These are phyloP conservation scores for Emesis castigata DNA, from an alignment of 2,888 invertebrate species.

Conservation along the genomic window DNA sequence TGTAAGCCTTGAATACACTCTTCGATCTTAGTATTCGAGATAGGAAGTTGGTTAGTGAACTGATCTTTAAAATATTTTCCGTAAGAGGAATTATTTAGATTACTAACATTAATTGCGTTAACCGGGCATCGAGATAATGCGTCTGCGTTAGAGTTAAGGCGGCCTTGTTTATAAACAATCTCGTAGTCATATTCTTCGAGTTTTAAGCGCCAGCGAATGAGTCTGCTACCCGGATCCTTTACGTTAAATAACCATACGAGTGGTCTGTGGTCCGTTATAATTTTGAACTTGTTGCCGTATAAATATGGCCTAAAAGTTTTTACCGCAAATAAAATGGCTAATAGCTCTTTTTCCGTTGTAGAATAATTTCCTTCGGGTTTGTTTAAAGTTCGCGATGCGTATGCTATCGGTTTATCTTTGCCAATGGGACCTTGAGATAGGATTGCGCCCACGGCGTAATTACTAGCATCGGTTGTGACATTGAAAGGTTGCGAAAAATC, in stretches of 20 bases:
- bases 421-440: constrained; percentile 50
- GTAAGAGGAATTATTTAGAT: constrained; percentile 4
- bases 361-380: constrained; percentile 19
- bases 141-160: constrained; percentile 29
- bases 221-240: constrained; percentile 21
- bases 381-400: constrained; percentile 38
- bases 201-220: constrained; percentile 17
- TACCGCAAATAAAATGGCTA: constrained; percentile 35
- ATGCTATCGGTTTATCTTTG: constrained; percentile 44
- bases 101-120: background rate
- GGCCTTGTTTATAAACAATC: constrained; percentile 22
- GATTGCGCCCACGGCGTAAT: constrained; percentile 40
- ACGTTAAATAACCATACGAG: constrained; percentile 23
- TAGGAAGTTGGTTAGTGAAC: constrained; percentile 14
- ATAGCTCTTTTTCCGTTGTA: constrained; percentile 24
- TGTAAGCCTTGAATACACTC: constrained; percentile 17
- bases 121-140: constrained; percentile 20
- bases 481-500: constrained; percentile 62
- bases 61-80: constrained; percentile 21
- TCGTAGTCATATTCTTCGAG: constrained; percentile 9
- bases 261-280: too few species aligned
- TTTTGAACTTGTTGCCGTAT: too few species aligned
- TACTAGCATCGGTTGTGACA: constrained; percentile 62
- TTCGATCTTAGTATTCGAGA: constrained; percentile 18
- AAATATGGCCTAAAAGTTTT: constrained; percentile 23